phyloP scores from a whole-genome alignment of 2,888 invertebrate species.

The Plemyria rubiginata region DNA sequence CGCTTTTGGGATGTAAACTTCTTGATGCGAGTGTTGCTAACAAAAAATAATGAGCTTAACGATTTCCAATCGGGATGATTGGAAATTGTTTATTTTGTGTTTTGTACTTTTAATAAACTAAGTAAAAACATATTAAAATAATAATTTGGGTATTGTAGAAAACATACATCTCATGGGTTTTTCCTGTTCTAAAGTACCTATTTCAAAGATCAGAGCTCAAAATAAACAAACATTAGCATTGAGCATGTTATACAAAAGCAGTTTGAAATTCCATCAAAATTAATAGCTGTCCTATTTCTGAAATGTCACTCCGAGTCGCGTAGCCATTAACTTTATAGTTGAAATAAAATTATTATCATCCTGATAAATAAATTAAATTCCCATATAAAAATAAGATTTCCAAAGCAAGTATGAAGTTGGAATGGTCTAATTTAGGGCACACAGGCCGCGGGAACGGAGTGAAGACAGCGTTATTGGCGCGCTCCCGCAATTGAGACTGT shows the following conservation, averaged over 20 bases:
- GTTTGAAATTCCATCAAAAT: conserved; percentile 21
- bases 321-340: conserved; percentile 22
- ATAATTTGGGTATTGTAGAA: background rate
- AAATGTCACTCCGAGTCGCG: conserved; percentile 19
- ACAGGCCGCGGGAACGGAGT: conserved; percentile 58
- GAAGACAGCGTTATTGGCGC: conserved; percentile 76
- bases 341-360: conserved; percentile 25
- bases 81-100: conserved; percentile 13
- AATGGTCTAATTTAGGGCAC: conserved; percentile 56
- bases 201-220: background rate
- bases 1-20: conserved; percentile 51
- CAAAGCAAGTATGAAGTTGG: conserved; percentile 42
- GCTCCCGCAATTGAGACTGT: conserved; percentile 74
- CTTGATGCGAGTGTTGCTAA: conserved; percentile 27
- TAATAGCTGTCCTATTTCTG: conserved; percentile 20
- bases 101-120: background rate
- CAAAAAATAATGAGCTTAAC: background rate
- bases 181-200: background rate
- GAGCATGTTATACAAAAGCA: conserved; percentile 8
- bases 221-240: conserved; percentile 4
- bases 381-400: conserved; percentile 45
- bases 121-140: background rate
- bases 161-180: background rate
- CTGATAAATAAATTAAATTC: conserved; percentile 41
- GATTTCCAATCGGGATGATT: conserved; percentile 3